phyloP scores from a whole-genome alignment of 2,113 vertebrate genomes.

The Phalacrocorax carbo region DNA sequence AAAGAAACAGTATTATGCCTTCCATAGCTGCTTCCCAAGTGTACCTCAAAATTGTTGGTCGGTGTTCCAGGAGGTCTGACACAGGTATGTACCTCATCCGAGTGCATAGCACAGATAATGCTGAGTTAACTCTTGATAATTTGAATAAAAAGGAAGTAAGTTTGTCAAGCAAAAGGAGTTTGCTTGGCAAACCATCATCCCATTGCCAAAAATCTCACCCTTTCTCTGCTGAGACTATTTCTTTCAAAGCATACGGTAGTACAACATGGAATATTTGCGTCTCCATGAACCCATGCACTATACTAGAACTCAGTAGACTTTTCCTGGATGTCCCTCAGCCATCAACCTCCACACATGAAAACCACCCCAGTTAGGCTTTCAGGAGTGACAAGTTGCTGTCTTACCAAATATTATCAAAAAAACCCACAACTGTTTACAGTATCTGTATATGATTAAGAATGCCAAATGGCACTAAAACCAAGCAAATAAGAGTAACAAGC shows the following conservation, averaged over 20 bases:
- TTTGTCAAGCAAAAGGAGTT: neutral
- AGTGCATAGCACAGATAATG: neutral
- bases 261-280: neutral
- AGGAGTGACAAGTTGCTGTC: neutral
- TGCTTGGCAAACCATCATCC: neutral
- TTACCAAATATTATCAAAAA: neutral
- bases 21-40: neutral
- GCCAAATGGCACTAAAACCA: neutral
- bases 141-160: neutral
- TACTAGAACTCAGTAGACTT: neutral
- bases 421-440: neutral
- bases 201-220: neutral
- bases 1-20: neutral
- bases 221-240: neutral
- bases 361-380: neutral
- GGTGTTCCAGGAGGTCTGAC: neutral
- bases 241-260: neutral
- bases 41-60: neutral
- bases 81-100: neutral
- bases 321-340: neutral
- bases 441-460: neutral
- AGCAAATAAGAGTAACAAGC: neutral
- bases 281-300: neutral
- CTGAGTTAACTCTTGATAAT: neutral
- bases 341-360: neutral